These are phyloP conservation scores for Crotophaga sulcirostris DNA, from an alignment of 2,113 vertebrate genomes.

Conservation along the genomic window DNA sequence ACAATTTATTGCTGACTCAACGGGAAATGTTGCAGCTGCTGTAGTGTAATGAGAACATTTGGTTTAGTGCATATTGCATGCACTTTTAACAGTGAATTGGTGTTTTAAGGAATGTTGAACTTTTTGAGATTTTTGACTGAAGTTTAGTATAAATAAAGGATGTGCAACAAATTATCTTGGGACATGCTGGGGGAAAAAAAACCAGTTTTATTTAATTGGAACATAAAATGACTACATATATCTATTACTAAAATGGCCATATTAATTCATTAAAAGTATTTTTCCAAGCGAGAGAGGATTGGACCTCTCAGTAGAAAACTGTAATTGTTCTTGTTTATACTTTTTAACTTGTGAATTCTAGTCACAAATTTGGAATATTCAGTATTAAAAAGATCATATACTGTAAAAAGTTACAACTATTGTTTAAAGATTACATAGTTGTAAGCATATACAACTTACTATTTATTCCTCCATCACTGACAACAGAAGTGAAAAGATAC, in stretches of 20 bases:
- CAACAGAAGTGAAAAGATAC: background rate
- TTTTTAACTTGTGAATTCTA: background rate
- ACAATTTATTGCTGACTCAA: background rate
- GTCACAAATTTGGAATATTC: background rate
- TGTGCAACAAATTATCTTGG: background rate
- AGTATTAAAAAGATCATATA: background rate
- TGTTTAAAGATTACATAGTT: background rate
- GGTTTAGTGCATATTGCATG: background rate
- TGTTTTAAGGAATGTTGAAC: background rate
- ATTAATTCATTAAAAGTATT: background rate
- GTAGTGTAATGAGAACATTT: background rate
- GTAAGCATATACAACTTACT: background rate
- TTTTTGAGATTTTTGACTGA: background rate
- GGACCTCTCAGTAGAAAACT: background rate
- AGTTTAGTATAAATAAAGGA: background rate
- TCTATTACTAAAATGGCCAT: background rate
- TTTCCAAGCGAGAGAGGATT: background rate
- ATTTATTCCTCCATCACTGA: background rate
- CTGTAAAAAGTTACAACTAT: background rate
- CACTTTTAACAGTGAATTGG: background rate
- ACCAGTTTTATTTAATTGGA: background rate
- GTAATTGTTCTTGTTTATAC: background rate
- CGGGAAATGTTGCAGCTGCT: background rate
- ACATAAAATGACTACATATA: background rate
- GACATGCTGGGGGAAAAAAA: background rate